Percentiles rank a stretch among this genome's conserved stretches.
Evolutionary conservation across 2,797 vertebrate species (phyloP).

Genomic region (Rhabdophis nuchalis): DNA sequence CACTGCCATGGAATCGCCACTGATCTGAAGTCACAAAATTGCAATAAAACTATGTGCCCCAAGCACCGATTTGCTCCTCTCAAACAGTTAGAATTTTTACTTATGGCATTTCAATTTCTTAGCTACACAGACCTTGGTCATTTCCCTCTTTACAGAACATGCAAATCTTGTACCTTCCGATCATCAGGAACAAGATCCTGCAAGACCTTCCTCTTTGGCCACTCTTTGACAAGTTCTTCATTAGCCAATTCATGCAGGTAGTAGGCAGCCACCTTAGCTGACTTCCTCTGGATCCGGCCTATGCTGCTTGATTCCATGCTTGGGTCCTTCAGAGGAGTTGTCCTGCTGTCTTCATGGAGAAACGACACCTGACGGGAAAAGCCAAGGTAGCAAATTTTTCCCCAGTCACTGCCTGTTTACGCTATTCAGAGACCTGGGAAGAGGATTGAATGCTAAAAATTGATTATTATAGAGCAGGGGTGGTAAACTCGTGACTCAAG

Average conservation of each 20-base stretch:
- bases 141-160: too few relatives aligned
- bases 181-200: slow-evolving; percentile 92
- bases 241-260: slow-evolving; percentile 89
- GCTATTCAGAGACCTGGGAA: background rate
- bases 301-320: slow-evolving; percentile 64
- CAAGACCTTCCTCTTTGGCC: slow-evolving; percentile 92
- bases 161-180: slow-evolving; percentile 76
- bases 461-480: background rate
- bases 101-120: background rate
- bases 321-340: slow-evolving; percentile 68
- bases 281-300: slow-evolving; percentile 83
- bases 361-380: slow-evolving; percentile 69
- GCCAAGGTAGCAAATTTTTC: background rate
- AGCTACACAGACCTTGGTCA: background rate
- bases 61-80: background rate
- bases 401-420: background rate
- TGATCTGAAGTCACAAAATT: too few relatives aligned
- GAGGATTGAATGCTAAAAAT: background rate
- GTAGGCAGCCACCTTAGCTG: slow-evolving; percentile 89
- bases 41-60: background rate
- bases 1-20: background rate
- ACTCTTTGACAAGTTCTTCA: slow-evolving; percentile 88
- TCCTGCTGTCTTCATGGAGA: slow-evolving; percentile 63
- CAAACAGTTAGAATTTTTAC: background rate
- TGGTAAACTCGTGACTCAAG: too few relatives aligned